A percentile compares a stretch with the other conserved stretches of the same genome.
Conservation (phyloP, 1,140 invertebrate species). For the Lithobius niger region DNA sequence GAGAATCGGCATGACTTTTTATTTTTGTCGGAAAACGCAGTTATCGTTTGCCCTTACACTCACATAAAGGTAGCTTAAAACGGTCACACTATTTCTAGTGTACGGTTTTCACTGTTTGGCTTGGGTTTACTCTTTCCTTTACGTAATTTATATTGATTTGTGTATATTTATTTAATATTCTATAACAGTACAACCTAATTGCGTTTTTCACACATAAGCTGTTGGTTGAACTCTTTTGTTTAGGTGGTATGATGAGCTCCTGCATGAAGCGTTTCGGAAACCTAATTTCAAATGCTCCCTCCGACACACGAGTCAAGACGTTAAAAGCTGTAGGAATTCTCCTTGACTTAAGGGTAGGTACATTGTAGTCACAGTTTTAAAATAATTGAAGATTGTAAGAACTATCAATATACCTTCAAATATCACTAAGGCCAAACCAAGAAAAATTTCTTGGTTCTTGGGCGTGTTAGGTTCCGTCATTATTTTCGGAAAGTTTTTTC, state of each 20-base stretch:
- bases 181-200: neutral
- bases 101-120: neutral
- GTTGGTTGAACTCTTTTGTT: neutral
- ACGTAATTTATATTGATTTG: neutral
- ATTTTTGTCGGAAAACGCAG: too few relatives aligned
- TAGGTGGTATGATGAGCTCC: neutral
- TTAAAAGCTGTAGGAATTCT: neutral
- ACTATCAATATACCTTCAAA: neutral
- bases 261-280: neutral
- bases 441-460: neutral
- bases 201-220: neutral
- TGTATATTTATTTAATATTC: neutral
- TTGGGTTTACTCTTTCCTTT: neutral
- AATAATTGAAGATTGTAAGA: neutral
- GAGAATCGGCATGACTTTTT: too few relatives aligned
- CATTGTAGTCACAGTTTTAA: neutral
- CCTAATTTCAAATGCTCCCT: neutral
- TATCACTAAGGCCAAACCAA: neutral
- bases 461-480: neutral
- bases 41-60: too few relatives aligned
- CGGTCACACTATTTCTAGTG: neutral
- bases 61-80: too few relatives aligned
- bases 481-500: neutral
- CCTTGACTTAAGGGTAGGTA: neutral
- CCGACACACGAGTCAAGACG: neutral